phyloP scores from a whole-genome alignment of 2,797 vertebrate genomes.

The Oophaga sylvatica region DNA sequence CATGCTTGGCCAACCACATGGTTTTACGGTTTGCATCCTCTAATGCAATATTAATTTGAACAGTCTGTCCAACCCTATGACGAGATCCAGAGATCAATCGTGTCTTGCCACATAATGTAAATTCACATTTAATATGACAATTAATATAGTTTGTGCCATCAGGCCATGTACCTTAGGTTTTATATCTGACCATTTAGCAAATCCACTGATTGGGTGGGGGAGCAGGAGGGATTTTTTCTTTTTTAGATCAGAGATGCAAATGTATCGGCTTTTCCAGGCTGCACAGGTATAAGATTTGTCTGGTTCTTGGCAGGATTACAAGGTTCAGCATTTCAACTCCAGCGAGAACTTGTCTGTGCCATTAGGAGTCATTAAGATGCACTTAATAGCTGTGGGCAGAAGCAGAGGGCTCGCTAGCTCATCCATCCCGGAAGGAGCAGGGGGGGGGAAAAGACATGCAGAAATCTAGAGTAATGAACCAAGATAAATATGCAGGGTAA shows the following conservation, averaged over 20 bases:
- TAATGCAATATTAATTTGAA: not conserved
- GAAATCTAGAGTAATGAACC: conserved; percentile 16
- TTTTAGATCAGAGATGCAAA: not conserved
- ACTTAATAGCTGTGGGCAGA: conserved; percentile 55
- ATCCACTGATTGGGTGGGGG: not conserved
- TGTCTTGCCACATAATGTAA: not conserved
- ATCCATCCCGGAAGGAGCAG: conserved; percentile 29
- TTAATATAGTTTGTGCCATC: not conserved
- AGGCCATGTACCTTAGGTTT: not conserved
- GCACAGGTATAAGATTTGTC: conserved; percentile 23
- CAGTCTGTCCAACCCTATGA: no score
- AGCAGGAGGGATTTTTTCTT: not conserved
- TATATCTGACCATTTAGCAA: not conserved
- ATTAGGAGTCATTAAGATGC: conserved; percentile 60
- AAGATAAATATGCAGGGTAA: conserved; percentile 12
- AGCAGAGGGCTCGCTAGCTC: conserved; percentile 30
- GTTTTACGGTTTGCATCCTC: no score
- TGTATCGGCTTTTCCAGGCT: not conserved
- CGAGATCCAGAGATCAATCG: not conserved
- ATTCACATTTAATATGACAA: not conserved
- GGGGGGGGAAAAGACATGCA: not conserved
- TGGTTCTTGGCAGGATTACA: conserved; percentile 37
- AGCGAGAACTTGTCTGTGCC: conserved; percentile 41
- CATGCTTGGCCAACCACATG: no score
- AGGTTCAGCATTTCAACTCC: conserved; percentile 40